These are phyloP conservation scores for Parambassis ranga DNA, from an alignment of 2,797 vertebrate species.

Conservation along the genomic window DNA sequence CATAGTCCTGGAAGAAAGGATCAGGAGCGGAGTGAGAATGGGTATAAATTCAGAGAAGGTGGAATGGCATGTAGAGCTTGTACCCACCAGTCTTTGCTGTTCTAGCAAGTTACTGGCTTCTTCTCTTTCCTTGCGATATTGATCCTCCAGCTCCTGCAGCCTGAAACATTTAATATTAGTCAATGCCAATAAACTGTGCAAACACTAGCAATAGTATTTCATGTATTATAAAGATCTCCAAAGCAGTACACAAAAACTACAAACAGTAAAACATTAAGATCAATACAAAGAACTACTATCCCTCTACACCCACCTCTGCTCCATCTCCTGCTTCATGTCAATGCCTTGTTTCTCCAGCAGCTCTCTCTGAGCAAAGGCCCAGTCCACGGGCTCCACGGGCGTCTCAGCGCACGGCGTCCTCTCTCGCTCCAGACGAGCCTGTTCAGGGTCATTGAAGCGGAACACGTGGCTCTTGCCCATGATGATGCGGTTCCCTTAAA, in stretches of 20 bases:
- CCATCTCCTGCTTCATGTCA: conserved; percentile 99
- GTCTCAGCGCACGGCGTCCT: conserved; percentile 94
- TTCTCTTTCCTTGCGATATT: conserved; percentile 93
- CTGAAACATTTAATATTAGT: conserved; percentile 61
- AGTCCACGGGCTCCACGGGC: conserved; percentile 92
- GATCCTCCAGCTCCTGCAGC: conserved; percentile 96
- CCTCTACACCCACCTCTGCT: conserved; percentile 84
- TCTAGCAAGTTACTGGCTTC: conserved; percentile 97
- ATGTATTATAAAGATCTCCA: background rate
- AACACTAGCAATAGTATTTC: background rate
- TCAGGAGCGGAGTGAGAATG: background rate
- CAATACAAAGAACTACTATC: no score
- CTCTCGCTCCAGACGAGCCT: conserved; percentile 94
- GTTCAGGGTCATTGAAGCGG: conserved; percentile 96
- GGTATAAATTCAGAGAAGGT: no score
- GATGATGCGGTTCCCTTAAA: conserved; percentile 94
- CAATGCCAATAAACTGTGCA: background rate
- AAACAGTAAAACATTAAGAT: background rate
- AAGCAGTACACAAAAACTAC: background rate
- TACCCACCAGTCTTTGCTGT: conserved; percentile 93
- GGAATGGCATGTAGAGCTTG: background rate
- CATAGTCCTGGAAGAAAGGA: conserved; percentile 87
- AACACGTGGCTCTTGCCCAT: conserved; percentile 99
- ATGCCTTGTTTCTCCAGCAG: conserved; percentile 98
- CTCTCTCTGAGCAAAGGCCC: conserved; percentile 97